A percentile compares a stretch with the other conserved stretches of the same genome.
These are phyloP conservation scores for Phaedon cochleariae DNA, from an alignment of 2,888 invertebrate genomes.

Conservation along the genomic window DNA sequence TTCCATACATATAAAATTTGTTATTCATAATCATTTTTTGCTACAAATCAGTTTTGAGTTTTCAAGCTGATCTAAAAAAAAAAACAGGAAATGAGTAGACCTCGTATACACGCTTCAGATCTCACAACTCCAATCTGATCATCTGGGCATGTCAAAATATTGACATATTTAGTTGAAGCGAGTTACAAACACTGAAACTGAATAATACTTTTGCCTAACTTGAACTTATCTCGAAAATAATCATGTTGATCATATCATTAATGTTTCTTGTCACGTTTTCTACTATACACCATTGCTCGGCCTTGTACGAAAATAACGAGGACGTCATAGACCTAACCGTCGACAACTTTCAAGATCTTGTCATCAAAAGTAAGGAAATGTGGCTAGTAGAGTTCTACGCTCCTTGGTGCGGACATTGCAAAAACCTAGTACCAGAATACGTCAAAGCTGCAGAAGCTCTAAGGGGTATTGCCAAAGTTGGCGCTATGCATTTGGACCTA, in stretches of 20 bases:
- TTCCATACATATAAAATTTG: too few relatives aligned
- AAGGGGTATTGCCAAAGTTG: slow-evolving; percentile 90
- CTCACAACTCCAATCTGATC: too few relatives aligned
- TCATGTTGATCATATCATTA: not conserved
- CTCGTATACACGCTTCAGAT: too few relatives aligned
- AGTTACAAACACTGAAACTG: not conserved
- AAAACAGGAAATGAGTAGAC: too few relatives aligned
- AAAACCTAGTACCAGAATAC: slow-evolving; percentile 87
- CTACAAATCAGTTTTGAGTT: too few relatives aligned
- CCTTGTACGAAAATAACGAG: slow-evolving; percentile 46
- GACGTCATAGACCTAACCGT: slow-evolving; percentile 83
- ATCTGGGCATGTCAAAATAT: not conserved
- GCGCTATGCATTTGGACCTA: slow-evolving; percentile 75
- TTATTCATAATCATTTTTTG: too few relatives aligned
- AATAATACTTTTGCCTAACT: not conserved
- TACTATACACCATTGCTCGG: not conserved
- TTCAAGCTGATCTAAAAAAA: too few relatives aligned
- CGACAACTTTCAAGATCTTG: slow-evolving; percentile 81
- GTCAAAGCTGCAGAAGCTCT: slow-evolving; percentile 86
- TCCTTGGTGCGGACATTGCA: slow-evolving; percentile 91
- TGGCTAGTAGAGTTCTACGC: slow-evolving; percentile 95
- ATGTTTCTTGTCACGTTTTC: not conserved
- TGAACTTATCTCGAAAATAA: not conserved
- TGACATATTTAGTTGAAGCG: not conserved
- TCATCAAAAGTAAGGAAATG: slow-evolving; percentile 78